phyloP scores from a whole-genome alignment of 2,888 invertebrate species.

The Nysson spinosus region DNA sequence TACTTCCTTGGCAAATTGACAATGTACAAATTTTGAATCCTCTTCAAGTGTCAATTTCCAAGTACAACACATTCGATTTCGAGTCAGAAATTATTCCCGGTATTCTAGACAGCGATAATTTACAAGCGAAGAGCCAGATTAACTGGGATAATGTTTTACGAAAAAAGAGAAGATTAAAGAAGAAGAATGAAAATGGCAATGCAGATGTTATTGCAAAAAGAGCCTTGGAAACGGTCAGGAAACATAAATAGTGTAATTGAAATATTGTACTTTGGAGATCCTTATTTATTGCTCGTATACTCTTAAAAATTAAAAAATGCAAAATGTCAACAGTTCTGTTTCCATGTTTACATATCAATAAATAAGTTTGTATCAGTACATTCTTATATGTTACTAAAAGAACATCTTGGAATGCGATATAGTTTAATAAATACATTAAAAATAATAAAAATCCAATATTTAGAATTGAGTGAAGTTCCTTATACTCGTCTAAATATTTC shows the following conservation, averaged over 20 bases:
- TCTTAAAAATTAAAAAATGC: background rate
- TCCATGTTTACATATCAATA: no score
- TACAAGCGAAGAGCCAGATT: conserved; percentile 63
- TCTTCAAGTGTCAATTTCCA: conserved; percentile 15
- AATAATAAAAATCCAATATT: no score
- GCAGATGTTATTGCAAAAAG: conserved; percentile 57
- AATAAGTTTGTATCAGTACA: no score
- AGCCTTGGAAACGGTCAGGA: conserved; percentile 61
- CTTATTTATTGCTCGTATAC: background rate
- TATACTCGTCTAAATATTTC: no score
- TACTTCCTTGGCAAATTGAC: conserved; percentile 78
- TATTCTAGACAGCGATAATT: conserved; percentile 58
- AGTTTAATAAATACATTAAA: no score
- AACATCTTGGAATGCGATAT: no score
- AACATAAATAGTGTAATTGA: conserved; percentile 28
- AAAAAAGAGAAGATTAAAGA: conserved; percentile 58
- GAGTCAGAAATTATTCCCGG: conserved; percentile 63
- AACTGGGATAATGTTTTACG: conserved; percentile 69
- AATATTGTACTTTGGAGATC: conserved; percentile 2
- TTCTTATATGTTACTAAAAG: no score
- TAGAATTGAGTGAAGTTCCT: no score
- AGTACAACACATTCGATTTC: conserved; percentile 26
- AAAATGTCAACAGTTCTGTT: no score
- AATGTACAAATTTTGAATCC: conserved; percentile 54
- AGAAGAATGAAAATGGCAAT: conserved; percentile 50